These are phyloP conservation scores for Neogale vison DNA, from an alignment of 2,113 vertebrate species.

Conservation along the genomic window DNA sequence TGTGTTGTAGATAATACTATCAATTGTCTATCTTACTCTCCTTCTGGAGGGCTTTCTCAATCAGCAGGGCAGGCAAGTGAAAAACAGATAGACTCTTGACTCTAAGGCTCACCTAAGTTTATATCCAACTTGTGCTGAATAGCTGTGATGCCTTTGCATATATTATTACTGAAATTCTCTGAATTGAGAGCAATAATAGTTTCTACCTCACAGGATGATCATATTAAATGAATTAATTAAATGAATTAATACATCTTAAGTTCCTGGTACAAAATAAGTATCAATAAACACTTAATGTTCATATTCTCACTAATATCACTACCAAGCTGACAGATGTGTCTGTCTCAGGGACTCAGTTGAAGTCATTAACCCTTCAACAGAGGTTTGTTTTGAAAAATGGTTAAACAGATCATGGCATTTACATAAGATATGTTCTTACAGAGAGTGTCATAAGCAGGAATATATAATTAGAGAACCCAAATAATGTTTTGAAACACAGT, in stretches of 20 bases:
- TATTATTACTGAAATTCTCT: not conserved
- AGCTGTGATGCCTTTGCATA: not conserved
- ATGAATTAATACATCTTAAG: not conserved
- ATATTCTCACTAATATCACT: not conserved
- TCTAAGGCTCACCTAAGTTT: not conserved
- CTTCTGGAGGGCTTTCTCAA: not conserved
- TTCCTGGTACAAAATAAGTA: not conserved
- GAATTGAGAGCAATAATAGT: not conserved
- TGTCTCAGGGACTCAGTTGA: not conserved
- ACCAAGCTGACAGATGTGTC: not conserved
- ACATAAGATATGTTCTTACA: constrained; percentile 6
- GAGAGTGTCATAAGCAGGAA: not conserved
- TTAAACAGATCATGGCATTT: not conserved
- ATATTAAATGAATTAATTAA: not conserved
- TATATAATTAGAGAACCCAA: constrained; percentile 48
- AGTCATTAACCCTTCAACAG: constrained; percentile 25
- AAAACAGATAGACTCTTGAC: not conserved
- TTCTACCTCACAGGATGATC: not conserved
- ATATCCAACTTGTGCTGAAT: not conserved
- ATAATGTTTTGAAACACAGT: constrained; percentile 43
- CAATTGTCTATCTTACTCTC: rapidly evolving
- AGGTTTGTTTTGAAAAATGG: constrained; percentile 17
- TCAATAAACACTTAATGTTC: not conserved
- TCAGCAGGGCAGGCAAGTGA: rapidly evolving
- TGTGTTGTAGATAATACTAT: not conserved